phyloP scores from a whole-genome alignment of 2,888 invertebrate species.

The Pristionchus maxplancki region DNA sequence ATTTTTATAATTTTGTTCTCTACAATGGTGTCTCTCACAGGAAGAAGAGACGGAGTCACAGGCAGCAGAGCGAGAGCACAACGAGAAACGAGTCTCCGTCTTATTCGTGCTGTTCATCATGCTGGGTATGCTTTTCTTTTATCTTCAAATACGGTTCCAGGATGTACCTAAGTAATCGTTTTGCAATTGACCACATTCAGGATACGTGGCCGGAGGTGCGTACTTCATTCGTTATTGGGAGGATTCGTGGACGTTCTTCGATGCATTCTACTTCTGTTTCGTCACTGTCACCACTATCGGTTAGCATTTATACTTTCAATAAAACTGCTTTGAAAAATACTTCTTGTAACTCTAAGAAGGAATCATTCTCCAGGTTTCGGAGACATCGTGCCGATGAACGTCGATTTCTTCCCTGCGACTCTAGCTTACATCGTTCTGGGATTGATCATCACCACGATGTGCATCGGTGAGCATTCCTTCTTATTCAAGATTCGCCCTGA shows the following conservation, averaged over 20 bases:
- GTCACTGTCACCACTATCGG: constrained; percentile 78
- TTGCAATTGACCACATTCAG: no score
- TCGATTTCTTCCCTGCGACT: constrained; percentile 75
- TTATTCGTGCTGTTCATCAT: constrained; percentile 77
- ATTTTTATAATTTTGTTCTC: no score
- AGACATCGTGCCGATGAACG: constrained; percentile 77
- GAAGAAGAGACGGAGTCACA: constrained; percentile 57
- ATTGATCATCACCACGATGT: constrained; percentile 77
- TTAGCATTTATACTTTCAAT: constrained; percentile 48
- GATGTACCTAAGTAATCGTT: no score
- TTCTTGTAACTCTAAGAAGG: neutral
- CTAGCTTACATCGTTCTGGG: constrained; percentile 77
- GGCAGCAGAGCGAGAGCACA: constrained; percentile 54
- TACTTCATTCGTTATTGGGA: constrained; percentile 77
- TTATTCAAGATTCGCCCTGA: no score
- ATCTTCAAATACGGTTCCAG: neutral
- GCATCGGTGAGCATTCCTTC: constrained; percentile 70
- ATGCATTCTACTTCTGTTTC: constrained; percentile 78
- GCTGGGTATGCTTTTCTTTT: constrained; percentile 65
- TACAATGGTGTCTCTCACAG: no score
- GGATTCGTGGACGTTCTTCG: constrained; percentile 76
- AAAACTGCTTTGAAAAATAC: no score
- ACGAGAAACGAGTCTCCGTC: constrained; percentile 76
- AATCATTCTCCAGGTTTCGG: constrained; percentile 72
- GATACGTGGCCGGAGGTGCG: constrained; percentile 78